Evolutionary conservation across 2,113 vertebrate species (phyloP), one percentile per base, ranked within the genome.

Genomic region (Phoenicopterus ruber): DNA sequence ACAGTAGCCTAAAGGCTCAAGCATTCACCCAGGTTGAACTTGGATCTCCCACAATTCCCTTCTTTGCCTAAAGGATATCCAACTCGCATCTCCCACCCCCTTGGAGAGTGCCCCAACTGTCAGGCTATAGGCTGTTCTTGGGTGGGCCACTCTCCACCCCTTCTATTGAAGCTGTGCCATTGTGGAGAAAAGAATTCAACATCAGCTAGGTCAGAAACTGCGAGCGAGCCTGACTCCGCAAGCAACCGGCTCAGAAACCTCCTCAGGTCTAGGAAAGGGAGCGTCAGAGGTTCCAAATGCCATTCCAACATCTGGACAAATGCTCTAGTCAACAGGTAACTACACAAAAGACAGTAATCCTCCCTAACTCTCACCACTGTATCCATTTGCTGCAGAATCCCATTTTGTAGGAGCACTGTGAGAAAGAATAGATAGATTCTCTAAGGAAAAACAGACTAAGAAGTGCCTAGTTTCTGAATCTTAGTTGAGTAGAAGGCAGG

Each of bases 111-210:
- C 95, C 25, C 76, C 57, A 93, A 88, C 82, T 96, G 90, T 92
- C 90, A 97, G 94, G 96, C 92, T 96, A 97, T 96, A 83, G 50
- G 82, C 76, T 96, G 95, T 47, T 96, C 96, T 92, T 96, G 96
- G 96, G 96, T 97, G 96, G 96, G 96, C 96, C 96, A 97, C 95
- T 94, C 90, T 96, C 96, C 96, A 97, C 96, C 96, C 80, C 95
- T 95, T 88, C 82, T 83, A 73, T 94, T 97, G 96, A 97, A 96
- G 86, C 95, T 49, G 88, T 97, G 96, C 96, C 96, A 97, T 81
- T 22, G 74, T 73, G 90, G 74, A 95, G 87, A 90, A 92, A 94
- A 94, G 85, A 94, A 97, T 96, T 93, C 85, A 94, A 86, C 88
- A 93, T 71, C 70, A 86, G 93, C 92, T 93, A 93, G 96, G 96